phyloP scores from a whole-genome alignment of 2,113 vertebrate species.

The Actenoides lindsayi region DNA sequence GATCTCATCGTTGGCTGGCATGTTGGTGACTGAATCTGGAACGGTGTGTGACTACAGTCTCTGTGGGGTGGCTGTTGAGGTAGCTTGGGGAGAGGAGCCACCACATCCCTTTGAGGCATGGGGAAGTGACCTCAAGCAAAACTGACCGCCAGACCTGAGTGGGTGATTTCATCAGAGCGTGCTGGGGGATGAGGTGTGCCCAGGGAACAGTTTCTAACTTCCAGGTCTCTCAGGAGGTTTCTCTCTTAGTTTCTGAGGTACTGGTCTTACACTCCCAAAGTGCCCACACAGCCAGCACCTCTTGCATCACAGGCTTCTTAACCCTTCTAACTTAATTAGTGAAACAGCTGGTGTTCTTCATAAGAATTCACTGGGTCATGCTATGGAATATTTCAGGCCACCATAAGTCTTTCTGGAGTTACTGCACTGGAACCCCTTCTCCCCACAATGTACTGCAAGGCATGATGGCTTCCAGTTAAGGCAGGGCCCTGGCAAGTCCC shows the following conservation, averaged over 20 bases:
- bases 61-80: rapidly evolving
- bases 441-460: neutral
- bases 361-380: neutral
- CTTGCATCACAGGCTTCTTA: neutral
- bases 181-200: neutral
- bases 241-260: neutral
- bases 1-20: conserved; percentile 41
- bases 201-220: neutral
- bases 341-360: neutral
- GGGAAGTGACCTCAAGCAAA: conserved; percentile 14
- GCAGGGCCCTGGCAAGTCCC: neutral
- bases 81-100: neutral
- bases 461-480: neutral
- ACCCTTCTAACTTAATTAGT: neutral
- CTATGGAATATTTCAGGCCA: neutral
- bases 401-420: neutral
- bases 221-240: neutral
- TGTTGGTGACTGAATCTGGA: neutral
- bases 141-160: neutral
- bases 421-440: neutral
- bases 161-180: neutral
- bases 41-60: neutral
- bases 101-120: rapidly evolving
- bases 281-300: neutral
- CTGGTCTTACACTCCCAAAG: neutral